phyloP scores from a whole-genome alignment of 2,113 vertebrate species.

The Trichomycterus rosablanca region DNA sequence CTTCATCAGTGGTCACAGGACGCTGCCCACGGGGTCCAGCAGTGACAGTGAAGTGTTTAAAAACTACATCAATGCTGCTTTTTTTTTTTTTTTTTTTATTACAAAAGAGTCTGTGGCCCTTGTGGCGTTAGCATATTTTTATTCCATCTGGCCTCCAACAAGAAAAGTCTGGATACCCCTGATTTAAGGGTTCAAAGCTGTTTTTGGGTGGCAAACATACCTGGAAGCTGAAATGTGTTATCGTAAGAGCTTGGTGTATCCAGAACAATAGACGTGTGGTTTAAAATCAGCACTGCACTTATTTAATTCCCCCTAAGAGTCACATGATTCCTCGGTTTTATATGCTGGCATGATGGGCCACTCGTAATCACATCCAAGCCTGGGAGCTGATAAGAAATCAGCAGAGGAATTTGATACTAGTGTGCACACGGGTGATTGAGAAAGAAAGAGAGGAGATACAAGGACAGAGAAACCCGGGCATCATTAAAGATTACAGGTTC shows the following conservation, averaged over 20 bases:
- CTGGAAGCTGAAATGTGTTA: constrained; percentile 25
- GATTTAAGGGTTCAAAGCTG: neutral
- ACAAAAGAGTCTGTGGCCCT: too few species aligned
- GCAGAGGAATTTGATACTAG: neutral
- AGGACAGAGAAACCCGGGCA: too few species aligned
- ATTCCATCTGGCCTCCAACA: too few species aligned
- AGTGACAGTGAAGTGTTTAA: too few species aligned
- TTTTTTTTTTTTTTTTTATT: too few species aligned
- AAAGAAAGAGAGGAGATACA: neutral
- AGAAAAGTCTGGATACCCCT: too few species aligned
- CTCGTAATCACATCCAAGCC: constrained; percentile 12
- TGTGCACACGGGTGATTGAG: constrained; percentile 2
- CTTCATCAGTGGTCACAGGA: too few species aligned
- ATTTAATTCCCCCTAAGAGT: constrained; percentile 25
- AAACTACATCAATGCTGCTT: too few species aligned
- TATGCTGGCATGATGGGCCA: constrained; percentile 20
- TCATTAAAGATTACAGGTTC: too few species aligned
- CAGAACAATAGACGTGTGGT: constrained; percentile 16
- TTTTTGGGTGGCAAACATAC: constrained; percentile 15
- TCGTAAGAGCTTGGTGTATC: constrained; percentile 27
- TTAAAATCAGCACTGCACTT: constrained; percentile 29
- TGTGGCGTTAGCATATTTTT: too few species aligned
- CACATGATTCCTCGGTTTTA: constrained; percentile 16
- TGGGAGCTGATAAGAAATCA: constrained; percentile 3
- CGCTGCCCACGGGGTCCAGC: too few species aligned